These are phyloP conservation scores for Philopedon plagiatum DNA, from an alignment of 2,888 invertebrate genomes.

Conservation along the genomic window DNA sequence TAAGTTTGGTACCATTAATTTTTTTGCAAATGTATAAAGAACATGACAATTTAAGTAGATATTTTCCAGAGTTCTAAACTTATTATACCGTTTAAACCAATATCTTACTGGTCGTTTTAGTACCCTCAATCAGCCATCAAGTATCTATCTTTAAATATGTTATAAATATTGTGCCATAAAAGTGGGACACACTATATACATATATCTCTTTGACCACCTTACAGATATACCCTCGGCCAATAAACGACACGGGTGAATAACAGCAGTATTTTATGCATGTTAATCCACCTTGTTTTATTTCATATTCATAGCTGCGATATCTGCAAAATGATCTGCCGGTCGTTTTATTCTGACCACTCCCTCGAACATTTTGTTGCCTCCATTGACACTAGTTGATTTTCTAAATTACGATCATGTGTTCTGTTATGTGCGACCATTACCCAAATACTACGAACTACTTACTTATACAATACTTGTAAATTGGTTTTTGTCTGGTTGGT, in stretches of 20 bases:
- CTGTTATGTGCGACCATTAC: slow-evolving; percentile 50
- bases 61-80: too few relatives aligned
- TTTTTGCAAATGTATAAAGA: too few relatives aligned
- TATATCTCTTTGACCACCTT: background rate
- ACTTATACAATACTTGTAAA: slow-evolving; percentile 50
- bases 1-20: too few relatives aligned
- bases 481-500: slow-evolving; percentile 46
- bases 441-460: slow-evolving; percentile 52
- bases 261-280: slow-evolving; percentile 38
- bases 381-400: slow-evolving; percentile 50
- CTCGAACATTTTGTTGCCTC: slow-evolving; percentile 45
- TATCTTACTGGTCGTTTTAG: too few relatives aligned
- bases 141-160: too few relatives aligned
- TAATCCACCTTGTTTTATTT: slow-evolving; percentile 49
- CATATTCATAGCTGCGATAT: slow-evolving; percentile 49
- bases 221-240: background rate
- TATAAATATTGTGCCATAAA: too few relatives aligned
- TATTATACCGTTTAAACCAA: too few relatives aligned
- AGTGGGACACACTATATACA: too few relatives aligned
- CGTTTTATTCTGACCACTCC: slow-evolving; percentile 47
- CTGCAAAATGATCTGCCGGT: slow-evolving; percentile 48
- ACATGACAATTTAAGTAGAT: too few relatives aligned
- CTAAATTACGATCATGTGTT: slow-evolving; percentile 50
- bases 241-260: slow-evolving; percentile 22
- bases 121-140: too few relatives aligned